A percentile compares a stretch with the other conserved stretches of the same genome.
These are phyloP conservation scores for Eledone cirrhosa DNA, from an alignment of 2,888 invertebrate species.

Conservation along the genomic window DNA sequence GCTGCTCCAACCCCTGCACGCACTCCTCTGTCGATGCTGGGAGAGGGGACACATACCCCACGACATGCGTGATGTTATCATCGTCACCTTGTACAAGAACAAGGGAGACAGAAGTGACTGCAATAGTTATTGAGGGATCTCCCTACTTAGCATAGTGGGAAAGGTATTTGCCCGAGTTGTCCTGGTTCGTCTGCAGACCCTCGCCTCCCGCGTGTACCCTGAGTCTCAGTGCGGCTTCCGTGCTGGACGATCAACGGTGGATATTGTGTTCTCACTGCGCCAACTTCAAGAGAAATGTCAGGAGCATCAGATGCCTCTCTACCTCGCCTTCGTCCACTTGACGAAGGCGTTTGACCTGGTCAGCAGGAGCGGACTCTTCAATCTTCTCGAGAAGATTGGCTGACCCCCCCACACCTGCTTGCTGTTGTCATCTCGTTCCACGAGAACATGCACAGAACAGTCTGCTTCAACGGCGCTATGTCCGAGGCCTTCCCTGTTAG, in stretches of 20 bases:
- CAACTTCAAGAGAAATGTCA: background rate
- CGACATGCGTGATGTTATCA: too few relatives aligned
- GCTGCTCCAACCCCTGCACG: background rate
- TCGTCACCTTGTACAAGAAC: too few relatives aligned
- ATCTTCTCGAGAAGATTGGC: background rate
- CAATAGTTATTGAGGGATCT: too few relatives aligned
- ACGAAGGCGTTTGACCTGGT: background rate
- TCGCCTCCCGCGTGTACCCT: slow-evolving; percentile 26
- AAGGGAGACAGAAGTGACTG: too few relatives aligned
- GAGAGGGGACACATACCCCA: too few relatives aligned
- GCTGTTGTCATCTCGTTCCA: too few relatives aligned
- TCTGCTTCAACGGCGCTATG: too few relatives aligned
- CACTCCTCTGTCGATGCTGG: background rate
- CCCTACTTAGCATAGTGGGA: too few relatives aligned
- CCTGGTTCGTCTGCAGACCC: background rate
- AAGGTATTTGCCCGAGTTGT: background rate
- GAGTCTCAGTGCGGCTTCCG: slow-evolving; percentile 32
- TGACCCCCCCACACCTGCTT: background rate
- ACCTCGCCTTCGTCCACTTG: too few relatives aligned
- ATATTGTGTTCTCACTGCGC: background rate
- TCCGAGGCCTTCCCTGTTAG: too few relatives aligned
- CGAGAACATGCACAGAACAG: too few relatives aligned
- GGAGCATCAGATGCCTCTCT: too few relatives aligned
- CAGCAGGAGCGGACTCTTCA: slow-evolving; percentile 19
- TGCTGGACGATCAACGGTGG: slow-evolving; percentile 14